Base-by-base conservation (phyloP, 2,113 vertebrate species). In the Cebus imitator region DNA sequence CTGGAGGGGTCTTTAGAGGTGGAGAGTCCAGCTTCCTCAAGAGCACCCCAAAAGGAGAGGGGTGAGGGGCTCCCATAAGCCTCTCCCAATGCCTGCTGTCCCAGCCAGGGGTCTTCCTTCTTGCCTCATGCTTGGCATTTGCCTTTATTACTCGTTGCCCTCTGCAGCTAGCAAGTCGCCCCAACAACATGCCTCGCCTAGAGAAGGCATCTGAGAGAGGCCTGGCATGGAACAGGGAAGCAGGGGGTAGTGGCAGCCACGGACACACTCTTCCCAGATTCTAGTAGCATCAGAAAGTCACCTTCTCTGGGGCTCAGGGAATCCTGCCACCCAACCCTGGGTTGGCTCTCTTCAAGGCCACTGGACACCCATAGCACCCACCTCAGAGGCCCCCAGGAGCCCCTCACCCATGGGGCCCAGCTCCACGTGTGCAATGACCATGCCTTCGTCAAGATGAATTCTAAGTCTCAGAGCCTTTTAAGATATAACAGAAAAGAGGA, bases 191-290 rank as follows among this genome's bases (percentile, higher is more conserved):
- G 23, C 10, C 18, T 52, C 1, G 1, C 64, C 94, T 50, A 5
- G 0, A 0, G 0, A 0, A 16, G 21, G 50, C 13, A 37, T 52
- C 40, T 70, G 32, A 25, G n/a, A 0, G 0, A 27, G 2, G 6
- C 23, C 43, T 32, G 14, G 73, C 17, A 9, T 1, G 5, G 13
- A 21, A 9, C 5, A 2, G 58, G 82, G 70, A 94, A 40, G 48
- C 35, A 23, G n/a, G 12, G 9, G 1, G 50, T 17, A 8, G 30
- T 35, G 25, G 52, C 3, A 17, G 87, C 9, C 32, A 37, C 0
- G 37, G 20, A 18, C 57, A 55, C 8, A 21, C 64, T 35, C 57
- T 40, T 73, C n/a, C 35, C 10, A 35, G 61, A 45, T 12, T 32
- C 18, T 16, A 4, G 45, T 3, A 30, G 11, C 48, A 57, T 35